Evolutionary conservation across 2,888 invertebrate genomes (phyloP).

Genomic region (Eupithecia insigniata): DNA sequence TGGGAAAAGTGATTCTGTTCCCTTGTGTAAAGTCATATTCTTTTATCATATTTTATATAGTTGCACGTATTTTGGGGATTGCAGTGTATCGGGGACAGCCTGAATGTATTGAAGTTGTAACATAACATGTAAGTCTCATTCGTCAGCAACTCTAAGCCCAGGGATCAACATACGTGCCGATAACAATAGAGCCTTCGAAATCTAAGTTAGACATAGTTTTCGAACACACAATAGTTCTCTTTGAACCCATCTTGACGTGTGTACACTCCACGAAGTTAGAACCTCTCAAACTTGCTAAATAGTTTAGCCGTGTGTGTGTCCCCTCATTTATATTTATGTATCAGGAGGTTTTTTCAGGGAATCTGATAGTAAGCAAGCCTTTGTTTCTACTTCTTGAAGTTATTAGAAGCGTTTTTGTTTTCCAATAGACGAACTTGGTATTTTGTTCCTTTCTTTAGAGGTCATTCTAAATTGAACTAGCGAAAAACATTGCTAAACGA

Average conservation of each 20-base stretch:
- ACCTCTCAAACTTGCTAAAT: constrained; percentile 18
- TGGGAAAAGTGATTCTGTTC: no score
- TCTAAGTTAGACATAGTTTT: constrained; percentile 29
- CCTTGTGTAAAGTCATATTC: not conserved
- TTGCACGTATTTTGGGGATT: no score
- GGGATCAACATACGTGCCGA: not conserved
- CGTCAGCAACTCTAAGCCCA: not conserved
- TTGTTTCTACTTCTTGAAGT: no score
- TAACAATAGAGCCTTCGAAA: constrained; percentile 17
- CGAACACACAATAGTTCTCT: constrained; percentile 38
- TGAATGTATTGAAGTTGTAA: not conserved
- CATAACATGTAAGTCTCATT: not conserved
- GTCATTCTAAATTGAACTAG: no score
- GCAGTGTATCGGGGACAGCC: not conserved
- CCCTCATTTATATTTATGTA: not conserved
- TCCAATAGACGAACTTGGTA: not conserved
- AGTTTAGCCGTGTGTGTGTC: constrained; percentile 9
- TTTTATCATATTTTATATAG: not conserved
- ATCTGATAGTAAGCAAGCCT: not conserved
- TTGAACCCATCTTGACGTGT: constrained; percentile 34
- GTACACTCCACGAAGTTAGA: constrained; percentile 10
- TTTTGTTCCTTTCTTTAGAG: not conserved
- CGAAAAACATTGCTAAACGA: no score
- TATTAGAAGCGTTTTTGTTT: not conserved
- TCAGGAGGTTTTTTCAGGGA: not conserved